phyloP scores from a whole-genome alignment of 2,888 invertebrate genomes.

The Drosophila imparisetae region DNA sequence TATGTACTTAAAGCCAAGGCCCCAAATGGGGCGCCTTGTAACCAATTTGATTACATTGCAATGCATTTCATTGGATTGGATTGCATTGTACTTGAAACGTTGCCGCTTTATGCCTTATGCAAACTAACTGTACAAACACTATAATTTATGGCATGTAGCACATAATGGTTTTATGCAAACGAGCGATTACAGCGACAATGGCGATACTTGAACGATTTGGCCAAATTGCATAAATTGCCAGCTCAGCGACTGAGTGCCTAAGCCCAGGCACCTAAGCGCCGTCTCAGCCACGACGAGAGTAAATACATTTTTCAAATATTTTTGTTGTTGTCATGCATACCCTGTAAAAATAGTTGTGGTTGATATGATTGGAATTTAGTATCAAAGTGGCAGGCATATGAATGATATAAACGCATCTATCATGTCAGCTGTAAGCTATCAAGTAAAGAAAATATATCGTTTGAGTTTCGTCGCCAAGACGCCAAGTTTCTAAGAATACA shows the following conservation, averaged over 20 bases:
- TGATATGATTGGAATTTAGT: background rate
- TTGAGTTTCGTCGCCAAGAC: background rate
- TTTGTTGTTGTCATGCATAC: background rate
- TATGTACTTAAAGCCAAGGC: constrained; percentile 48
- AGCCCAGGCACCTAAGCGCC: constrained; percentile 49
- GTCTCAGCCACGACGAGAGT: constrained; percentile 30
- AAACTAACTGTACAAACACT: constrained; percentile 77
- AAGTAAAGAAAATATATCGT: background rate
- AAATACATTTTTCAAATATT: constrained; percentile 30
- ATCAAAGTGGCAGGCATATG: background rate
- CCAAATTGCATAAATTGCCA: constrained; percentile 73
- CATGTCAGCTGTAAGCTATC: background rate
- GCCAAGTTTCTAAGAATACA: background rate
- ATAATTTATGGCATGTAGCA: constrained; percentile 76
- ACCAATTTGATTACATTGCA: constrained; percentile 50
- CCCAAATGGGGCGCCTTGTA: constrained; percentile 32
- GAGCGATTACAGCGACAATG: constrained; percentile 70
- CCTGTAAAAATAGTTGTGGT: background rate
- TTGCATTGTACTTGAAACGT: constrained; percentile 56
- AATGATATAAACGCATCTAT: background rate
- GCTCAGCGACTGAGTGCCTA: constrained; percentile 23
- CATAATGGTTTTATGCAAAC: constrained; percentile 79
- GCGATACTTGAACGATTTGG: constrained; percentile 61
- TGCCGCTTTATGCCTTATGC: constrained; percentile 73
- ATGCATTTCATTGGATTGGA: constrained; percentile 39